Evolutionary conservation across 2,797 vertebrate genomes (phyloP).

Genomic region (Sebastes dallii): DNA sequence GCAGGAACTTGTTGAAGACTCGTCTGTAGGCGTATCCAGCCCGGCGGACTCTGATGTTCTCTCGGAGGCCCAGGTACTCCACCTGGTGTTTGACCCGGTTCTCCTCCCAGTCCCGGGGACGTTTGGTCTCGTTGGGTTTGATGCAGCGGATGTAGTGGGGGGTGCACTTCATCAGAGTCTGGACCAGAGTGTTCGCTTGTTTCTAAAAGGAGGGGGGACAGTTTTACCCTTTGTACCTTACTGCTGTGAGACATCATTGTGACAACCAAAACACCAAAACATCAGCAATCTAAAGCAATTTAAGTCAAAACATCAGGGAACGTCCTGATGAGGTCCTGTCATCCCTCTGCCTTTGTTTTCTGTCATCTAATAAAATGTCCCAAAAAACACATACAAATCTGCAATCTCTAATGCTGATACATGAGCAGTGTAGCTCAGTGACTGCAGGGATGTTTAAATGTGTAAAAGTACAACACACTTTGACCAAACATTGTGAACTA

Average conservation of each 20-base stretch:
- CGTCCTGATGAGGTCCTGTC: neutral
- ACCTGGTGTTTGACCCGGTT: slow-evolving; percentile 86
- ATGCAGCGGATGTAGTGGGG: slow-evolving; percentile 90
- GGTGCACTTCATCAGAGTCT: slow-evolving; percentile 87
- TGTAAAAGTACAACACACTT: too few species aligned
- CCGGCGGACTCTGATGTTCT: slow-evolving; percentile 87
- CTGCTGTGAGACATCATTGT: neutral
- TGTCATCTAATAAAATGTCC: too few species aligned
- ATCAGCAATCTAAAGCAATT: neutral
- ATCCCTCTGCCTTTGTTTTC: neutral
- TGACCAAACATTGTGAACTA: too few species aligned
- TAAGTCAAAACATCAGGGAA: neutral
- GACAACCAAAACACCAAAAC: neutral
- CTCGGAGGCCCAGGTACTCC: slow-evolving; percentile 87
- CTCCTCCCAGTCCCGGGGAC: slow-evolving; percentile 86
- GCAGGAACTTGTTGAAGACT: slow-evolving; percentile 85
- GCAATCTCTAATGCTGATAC: too few species aligned
- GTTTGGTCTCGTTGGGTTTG: slow-evolving; percentile 89
- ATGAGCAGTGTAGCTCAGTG: too few species aligned
- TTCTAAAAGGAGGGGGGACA: slow-evolving; percentile 66
- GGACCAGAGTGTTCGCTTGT: slow-evolving; percentile 87
- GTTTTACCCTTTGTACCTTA: neutral
- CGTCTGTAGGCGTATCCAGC: slow-evolving; percentile 86
- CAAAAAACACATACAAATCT: too few species aligned
- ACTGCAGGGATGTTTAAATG: too few species aligned